Evolutionary conservation across 2,888 invertebrate species (phyloP).

Genomic region (Podotricha telesiphe): DNA sequence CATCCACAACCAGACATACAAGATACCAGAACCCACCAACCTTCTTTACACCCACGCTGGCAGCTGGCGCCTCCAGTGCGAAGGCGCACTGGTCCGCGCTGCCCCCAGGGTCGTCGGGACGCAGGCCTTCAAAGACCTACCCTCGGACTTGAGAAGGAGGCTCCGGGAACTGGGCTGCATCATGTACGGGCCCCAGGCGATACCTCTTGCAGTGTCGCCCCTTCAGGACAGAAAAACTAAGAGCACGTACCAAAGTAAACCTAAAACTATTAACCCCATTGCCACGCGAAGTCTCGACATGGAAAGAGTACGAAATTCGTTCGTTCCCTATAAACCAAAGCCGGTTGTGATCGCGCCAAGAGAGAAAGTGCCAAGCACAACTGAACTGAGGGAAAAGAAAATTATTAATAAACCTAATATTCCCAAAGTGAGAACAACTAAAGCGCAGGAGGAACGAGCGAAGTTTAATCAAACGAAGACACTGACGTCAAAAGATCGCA

Average conservation of each 20-base stretch:
- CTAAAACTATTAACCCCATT: conserved; percentile 41
- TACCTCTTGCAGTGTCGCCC: conserved; percentile 46
- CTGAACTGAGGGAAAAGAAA: conserved; percentile 54
- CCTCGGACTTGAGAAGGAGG: conserved; percentile 63
- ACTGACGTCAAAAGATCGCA: conserved; percentile 54
- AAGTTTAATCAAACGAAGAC: conserved; percentile 68
- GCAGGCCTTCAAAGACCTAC: conserved; percentile 66
- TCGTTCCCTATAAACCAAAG: conserved; percentile 65
- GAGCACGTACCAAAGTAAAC: conserved; percentile 46
- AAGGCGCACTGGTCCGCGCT: conserved; percentile 62
- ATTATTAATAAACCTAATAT: conserved; percentile 43
- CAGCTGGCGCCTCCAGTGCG: conserved; percentile 65
- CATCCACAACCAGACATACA: conserved; percentile 47
- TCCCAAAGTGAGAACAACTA: conserved; percentile 69
- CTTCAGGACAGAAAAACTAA: conserved; percentile 53
- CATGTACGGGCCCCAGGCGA: conserved; percentile 56
- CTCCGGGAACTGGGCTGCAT: conserved; percentile 68
- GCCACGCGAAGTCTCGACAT: conserved; percentile 59
- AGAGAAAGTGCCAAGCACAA: conserved; percentile 51
- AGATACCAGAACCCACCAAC: conserved; percentile 43
- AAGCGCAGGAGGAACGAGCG: conserved; percentile 73
- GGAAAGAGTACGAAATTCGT: conserved; percentile 66
- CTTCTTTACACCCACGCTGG: conserved; percentile 54
- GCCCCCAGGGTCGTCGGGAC: conserved; percentile 64
- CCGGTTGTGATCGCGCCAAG: conserved; percentile 51